Evolutionary conservation across 2,113 vertebrate species (phyloP), one percentile per base, ranked within the genome.

Genomic region (Silurus asotus): DNA sequence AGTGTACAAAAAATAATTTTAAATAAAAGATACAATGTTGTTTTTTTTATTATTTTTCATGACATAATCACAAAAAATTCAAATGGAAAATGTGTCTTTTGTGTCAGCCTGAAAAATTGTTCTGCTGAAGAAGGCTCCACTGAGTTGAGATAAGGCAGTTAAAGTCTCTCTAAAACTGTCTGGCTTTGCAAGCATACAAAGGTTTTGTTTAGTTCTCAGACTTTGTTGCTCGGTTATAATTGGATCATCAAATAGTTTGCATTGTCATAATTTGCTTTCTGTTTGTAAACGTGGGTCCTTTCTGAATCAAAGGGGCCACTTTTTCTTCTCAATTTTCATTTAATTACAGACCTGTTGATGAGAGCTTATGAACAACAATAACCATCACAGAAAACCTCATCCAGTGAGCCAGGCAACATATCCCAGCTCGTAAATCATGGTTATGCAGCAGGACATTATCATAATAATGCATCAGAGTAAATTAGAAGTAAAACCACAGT

Each of bases 311-410:
- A 51, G 65, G n/a, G 51, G 62, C 53, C 61, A 20, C 62, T n/a
- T 80, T 56, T 25, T 67, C 67, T 79, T 80, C 25, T 23, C 64
- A 28, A 56, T 84, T 86, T 37, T 84, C 61, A 19, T 55, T 76
- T 84, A 89, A 88, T 89, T 89, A 89, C 84, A 89, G 88, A 56
- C 87, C 72, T 65, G 62, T 81, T 28, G 25, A 70, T 17, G 64
- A 19, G 37, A 87, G 83, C 53, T 51, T 67, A 53, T 13, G 61
- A 58, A 81, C 20, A 17, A 81, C 74, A 75, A 81, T 51, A 20
- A 14, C 49, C 17, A 23, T 82, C 25, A 69, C 79, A 53, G 28
- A 62, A 84, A 85, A 59, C 10, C 58, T 51, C 28, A 58, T 81
- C 67, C 69, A n/a, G 55, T 58, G 62, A 78, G 51, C 49, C 77